Conservation (phyloP, 2,113 vertebrate genomes). For the Spea multiplicata region DNA sequence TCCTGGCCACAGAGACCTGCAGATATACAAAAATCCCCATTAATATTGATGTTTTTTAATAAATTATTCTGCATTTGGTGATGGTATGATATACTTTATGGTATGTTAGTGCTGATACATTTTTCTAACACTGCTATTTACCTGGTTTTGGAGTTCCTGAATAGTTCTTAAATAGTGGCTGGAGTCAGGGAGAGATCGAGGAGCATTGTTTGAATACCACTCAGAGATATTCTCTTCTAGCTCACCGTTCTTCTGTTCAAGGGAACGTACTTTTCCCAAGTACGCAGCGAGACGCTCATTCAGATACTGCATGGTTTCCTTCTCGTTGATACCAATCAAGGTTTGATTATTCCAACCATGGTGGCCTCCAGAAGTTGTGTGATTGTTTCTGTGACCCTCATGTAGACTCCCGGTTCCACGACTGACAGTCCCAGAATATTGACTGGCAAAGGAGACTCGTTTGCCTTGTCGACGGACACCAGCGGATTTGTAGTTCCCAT, state of each 20-base stretch:
- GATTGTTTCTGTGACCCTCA: neutral
- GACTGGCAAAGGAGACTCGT: neutral
- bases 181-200: slow-evolving; percentile 48
- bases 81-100: neutral
- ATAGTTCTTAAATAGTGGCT: slow-evolving; percentile 61
- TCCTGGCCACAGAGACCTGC: neutral
- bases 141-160: slow-evolving; percentile 54
- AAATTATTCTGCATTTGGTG: neutral
- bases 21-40: neutral
- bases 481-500: slow-evolving; percentile 54
- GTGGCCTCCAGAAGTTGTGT: neutral
- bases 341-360: slow-evolving; percentile 16
- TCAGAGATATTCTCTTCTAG: slow-evolving; percentile 66
- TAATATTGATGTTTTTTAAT: neutral
- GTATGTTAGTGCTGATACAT: too few relatives aligned
- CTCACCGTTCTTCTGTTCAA: slow-evolving; percentile 61
- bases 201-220: slow-evolving; percentile 49
- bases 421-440: neutral
- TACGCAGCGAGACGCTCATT: slow-evolving; percentile 70
- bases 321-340: slow-evolving; percentile 55
- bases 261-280: slow-evolving; percentile 57
- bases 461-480: slow-evolving; percentile 68
- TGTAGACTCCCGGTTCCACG: neutral
- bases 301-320: slow-evolving; percentile 72
- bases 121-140: neutral